Base-by-base conservation (phyloP, 2,888 invertebrate genomes). In the Ditylenchus weischeri region DNA sequence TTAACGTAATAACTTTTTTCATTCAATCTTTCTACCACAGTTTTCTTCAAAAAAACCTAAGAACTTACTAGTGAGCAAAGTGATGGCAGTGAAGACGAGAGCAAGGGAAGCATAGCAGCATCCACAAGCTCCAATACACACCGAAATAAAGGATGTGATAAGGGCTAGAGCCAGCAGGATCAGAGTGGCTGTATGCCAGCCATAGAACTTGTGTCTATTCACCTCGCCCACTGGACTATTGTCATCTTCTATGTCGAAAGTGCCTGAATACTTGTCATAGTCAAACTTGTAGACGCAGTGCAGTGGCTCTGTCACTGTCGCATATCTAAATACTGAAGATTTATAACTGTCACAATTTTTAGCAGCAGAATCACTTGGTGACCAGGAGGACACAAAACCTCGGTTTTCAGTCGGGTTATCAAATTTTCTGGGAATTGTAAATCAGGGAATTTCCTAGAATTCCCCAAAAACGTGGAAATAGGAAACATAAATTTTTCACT, bases 281-380 rank as follows among this genome's bases (percentile, higher is more conserved):
- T 81, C 81, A 68, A 81, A 81, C 63, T 81, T 81, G 75, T 81
- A 81, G 51, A 81, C 81, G 60, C 81, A 81, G 58, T 81, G 81
- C 35, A 82, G 74, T 2, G 81, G 81, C 61, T 81, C 81, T 4
- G 76, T 73, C 10, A 81, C 70, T 0, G 81, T 81, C 0, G 79
- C 74, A 65, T 81, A 81, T 66, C 80, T 80, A 63, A 51, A 15
- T 13, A 43, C 3, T 15, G 8, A 3, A 13, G 43, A 13, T 43
- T 43, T 43, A 43, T 43, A 43, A 43, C 1, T 43, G 43, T 29
- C 29, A 29, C 29, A 4, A 29, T 29, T 29, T 29, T 29, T 29
- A 29, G n/a, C 5, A 29, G 29, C 29, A 29, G 2, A 29, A 29
- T 29, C 29, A 29, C 29, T 29, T 29, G 29, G 29, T 29, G 29